Evolutionary conservation across 2,888 invertebrate species (phyloP).

Genomic region (Allophyes oxyacanthae): DNA sequence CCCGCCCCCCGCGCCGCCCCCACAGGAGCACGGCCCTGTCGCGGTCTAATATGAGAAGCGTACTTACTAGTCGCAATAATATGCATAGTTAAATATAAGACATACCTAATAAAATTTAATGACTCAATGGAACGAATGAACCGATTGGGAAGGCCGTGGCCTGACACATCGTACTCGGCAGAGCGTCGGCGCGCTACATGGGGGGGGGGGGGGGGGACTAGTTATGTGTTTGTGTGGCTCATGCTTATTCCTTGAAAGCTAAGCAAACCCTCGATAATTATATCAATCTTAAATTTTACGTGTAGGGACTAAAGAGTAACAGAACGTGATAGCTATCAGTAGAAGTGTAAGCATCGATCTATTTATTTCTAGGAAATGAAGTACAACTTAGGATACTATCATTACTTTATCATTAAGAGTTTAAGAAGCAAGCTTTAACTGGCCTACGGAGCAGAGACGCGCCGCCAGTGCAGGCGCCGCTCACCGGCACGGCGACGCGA

Average conservation of each 20-base stretch:
- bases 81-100: too few species aligned
- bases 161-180: too few species aligned
- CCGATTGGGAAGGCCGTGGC: too few species aligned
- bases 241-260: conserved; percentile 18
- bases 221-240: conserved; percentile 30
- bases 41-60: too few species aligned
- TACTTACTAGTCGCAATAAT: too few species aligned
- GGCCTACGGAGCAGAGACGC: conserved; percentile 49
- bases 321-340: conserved; percentile 63
- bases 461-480: background rate
- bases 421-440: conserved; percentile 70
- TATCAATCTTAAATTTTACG: conserved; percentile 32
- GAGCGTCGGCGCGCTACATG: background rate
- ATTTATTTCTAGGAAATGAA: conserved; percentile 81
- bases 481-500: too few species aligned
- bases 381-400: conserved; percentile 77
- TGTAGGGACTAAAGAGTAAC: conserved; percentile 44
- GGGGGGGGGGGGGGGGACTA: background rate
- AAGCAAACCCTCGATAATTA: conserved; percentile 24
- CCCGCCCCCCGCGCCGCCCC: background rate
- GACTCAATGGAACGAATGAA: too few species aligned
- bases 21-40: background rate
- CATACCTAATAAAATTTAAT: too few species aligned
- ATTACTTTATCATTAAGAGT: conserved; percentile 59
- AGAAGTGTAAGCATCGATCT: conserved; percentile 65